Base-by-base conservation (phyloP, 1,140 invertebrate genomes). In the Charaxes varanes region DNA sequence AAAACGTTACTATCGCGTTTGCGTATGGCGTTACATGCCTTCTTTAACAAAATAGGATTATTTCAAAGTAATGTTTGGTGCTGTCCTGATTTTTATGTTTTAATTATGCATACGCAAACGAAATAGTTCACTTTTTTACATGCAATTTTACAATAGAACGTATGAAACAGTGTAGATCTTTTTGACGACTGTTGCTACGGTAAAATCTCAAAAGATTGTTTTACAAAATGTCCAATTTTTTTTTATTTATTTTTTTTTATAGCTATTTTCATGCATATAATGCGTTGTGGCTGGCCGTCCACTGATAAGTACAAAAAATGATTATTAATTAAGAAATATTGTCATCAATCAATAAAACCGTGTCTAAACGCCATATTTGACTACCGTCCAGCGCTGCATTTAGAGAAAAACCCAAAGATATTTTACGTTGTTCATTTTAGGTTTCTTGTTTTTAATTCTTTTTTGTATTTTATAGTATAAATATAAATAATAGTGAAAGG, bases 341-440 rank as follows among this genome's bases (percentile, higher is more conserved):
- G n/a, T n/a, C n/a, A n/a, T n/a, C n/a, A n/a, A n/a, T n/a, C n/a
- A n/a, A n/a, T n/a, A n/a, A n/a, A n/a, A n/a, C n/a, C n/a, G n/a
- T n/a, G n/a, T n/a, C n/a, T n/a, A n/a, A n/a, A 26, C 33, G 40
- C 42, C 42, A 45, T 45, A 44, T 10, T 4, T 6, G 12, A 15
- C 10, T 33, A 28, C 32, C 33, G 32, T 37, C 34, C 42, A 36
- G n/a, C 14, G 15, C 41, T 17, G 66, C 64, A 64, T 76, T 71
- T 64, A 61, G 51, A 56, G n/a, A n/a, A n/a, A 46, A 61, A 49
- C 60, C 71, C 74, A 79, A 79, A 79, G 71, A 79, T 55, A 41
- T 50, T 67, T 60, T 62, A 28, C 18, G 24, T 41, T 35, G 15
- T 22, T 22, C n/a, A n/a, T 40, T 34, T 35, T 61, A 41, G 35